Evolutionary conservation across 2,113 vertebrate genomes (phyloP).

Genomic region (Dermatemys mawii): DNA sequence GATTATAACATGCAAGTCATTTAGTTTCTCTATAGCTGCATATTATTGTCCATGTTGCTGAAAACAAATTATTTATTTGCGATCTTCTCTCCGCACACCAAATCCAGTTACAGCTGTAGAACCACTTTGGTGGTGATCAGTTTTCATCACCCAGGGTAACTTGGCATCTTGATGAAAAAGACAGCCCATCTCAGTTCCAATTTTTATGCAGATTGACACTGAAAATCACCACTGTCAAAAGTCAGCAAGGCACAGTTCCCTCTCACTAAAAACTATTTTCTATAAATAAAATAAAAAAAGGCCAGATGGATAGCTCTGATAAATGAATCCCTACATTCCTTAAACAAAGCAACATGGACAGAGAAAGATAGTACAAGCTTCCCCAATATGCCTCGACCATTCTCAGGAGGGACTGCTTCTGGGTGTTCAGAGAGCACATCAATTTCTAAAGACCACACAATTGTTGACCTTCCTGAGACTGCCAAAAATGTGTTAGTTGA

Average conservation of each 20-base stretch:
- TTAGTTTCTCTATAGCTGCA: background rate
- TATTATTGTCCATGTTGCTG: background rate
- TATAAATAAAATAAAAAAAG: background rate
- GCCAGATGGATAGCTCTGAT: background rate
- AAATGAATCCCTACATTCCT: no score
- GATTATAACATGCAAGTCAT: background rate
- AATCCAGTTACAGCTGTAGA: background rate
- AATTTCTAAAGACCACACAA: background rate
- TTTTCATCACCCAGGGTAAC: background rate
- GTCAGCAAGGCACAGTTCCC: background rate
- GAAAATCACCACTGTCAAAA: background rate
- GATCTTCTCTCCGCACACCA: background rate
- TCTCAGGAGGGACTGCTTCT: background rate
- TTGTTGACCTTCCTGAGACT: background rate
- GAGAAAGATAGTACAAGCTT: background rate
- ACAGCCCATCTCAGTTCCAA: background rate
- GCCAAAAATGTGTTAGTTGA: background rate
- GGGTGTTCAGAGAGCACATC: background rate
- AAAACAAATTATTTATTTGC: background rate
- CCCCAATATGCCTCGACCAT: background rate
- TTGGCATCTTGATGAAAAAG: background rate
- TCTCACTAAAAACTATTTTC: background rate
- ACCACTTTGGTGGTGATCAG: background rate
- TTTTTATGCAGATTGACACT: background rate
- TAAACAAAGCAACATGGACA: background rate